Evolutionary conservation across 2,113 vertebrate genomes (phyloP), one percentile per base, ranked within the genome.

Genomic region (Crypturellus undulatus): DNA sequence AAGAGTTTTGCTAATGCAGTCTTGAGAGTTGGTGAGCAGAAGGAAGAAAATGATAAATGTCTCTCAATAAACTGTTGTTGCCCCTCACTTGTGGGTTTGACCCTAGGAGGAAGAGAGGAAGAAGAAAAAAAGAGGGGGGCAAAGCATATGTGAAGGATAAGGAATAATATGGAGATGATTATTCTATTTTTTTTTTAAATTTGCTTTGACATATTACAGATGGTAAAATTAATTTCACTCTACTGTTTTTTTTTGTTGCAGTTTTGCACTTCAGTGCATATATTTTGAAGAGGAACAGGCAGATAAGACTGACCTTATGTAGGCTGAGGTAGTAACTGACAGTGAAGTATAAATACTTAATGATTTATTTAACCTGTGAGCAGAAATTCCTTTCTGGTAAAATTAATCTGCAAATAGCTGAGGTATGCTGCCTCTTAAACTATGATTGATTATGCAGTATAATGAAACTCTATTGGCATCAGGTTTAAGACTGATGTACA

Each of bases 311-410:
- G 45, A 43, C 15, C 6, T 88, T 78, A 67, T 3, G 3, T 47
- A 90, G 82, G 56, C 76, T 80, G 85, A 88, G 65, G 79, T 60
- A 32, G 68, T 17, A 92, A 83, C 49, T 54, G 34, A 36, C 62
- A 75, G 32, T 36, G 56, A 85, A 62, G 51, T 91, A 63, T 91
- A 83, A 95, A 90, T 78, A 86, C 72, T 86, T 88, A 7, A 70
- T 92, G 79, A 94, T 95, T 95, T 95, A 95, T 94, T 95, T 96
- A 90, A 89, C 79, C 85, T 87, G 72, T 88, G 47, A 93, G 84
- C 76, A 88, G 68, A 92, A 94, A 60, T 68, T 90, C 67, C 68
- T 75, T 83, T 89, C 81, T 90, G 56, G 68, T 56, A n/a, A 72
- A 94, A 93, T 91, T 95, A 91, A 88, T 91, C 91, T 90, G 85